These are phyloP conservation scores for Alviniconcha strummeri DNA, from an alignment of 2,888 invertebrate species.

Conservation along the genomic window DNA sequence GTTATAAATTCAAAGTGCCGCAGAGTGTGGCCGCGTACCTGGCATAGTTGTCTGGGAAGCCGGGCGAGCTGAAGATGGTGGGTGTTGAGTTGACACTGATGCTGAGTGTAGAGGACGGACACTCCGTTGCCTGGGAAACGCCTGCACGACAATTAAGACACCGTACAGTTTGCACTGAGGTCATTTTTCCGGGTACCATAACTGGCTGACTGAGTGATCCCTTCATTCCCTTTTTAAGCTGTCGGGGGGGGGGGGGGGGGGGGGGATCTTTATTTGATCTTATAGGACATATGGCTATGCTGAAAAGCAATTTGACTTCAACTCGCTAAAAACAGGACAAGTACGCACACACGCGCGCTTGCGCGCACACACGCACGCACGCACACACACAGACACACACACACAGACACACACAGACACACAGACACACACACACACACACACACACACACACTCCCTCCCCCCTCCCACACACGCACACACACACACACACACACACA, in stretches of 20 bases:
- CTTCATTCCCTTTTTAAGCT: too few species aligned
- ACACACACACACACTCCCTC: conserved; percentile 15
- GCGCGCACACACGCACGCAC: neutral
- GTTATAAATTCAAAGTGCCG: too few species aligned
- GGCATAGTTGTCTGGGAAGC: neutral
- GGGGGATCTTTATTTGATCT: too few species aligned
- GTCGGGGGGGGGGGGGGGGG: too few species aligned
- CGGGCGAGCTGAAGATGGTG: conserved; percentile 10
- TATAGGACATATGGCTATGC: too few species aligned
- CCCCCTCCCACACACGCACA: neutral
- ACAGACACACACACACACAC: neutral
- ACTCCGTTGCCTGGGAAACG: neutral
- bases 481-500: too few species aligned
- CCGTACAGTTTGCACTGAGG: too few species aligned
- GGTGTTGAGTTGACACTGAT: conserved; percentile 8
- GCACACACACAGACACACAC: neutral
- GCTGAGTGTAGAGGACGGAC: neutral
- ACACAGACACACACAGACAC: neutral
- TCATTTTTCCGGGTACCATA: too few species aligned
- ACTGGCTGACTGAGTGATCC: too few species aligned
- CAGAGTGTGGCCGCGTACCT: neutral
- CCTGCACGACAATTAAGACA: too few species aligned
- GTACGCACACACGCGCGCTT: neutral
- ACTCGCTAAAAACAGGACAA: neutral
- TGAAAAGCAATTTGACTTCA: too few species aligned